Conservation (phyloP, 2,113 vertebrate species). For the Amphiprion percula region DNA sequence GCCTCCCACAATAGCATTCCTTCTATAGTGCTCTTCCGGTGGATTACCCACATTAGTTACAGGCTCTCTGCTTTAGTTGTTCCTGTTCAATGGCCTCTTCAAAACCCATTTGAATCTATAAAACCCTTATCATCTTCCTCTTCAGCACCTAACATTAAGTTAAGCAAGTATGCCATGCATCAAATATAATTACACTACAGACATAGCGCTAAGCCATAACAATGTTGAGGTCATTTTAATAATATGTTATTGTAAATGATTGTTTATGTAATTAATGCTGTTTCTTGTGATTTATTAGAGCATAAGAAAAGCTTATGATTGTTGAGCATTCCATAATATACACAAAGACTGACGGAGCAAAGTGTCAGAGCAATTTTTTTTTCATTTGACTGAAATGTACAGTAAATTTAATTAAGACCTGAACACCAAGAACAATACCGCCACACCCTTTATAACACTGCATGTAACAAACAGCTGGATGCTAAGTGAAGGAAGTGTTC, state of each 20-base stretch:
- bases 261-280: slow-evolving; percentile 12
- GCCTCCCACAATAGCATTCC: slow-evolving; percentile 50
- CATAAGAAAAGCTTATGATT: background rate
- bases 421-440: slow-evolving; percentile 19
- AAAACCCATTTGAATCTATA: slow-evolving; percentile 47
- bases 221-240: background rate
- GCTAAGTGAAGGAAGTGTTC: slow-evolving; percentile 31
- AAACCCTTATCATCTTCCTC: slow-evolving; percentile 25
- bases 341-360: background rate
- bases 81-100: slow-evolving; percentile 36
- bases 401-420: slow-evolving; percentile 12
- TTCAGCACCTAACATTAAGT: slow-evolving; percentile 2
- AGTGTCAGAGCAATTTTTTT: slow-evolving; percentile 3
- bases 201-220: background rate
- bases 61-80: slow-evolving; percentile 40
- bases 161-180: background rate
- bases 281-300: slow-evolving; percentile 12
- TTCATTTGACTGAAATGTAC: slow-evolving; percentile 19
- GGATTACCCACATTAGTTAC: slow-evolving; percentile 73
- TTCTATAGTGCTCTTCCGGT: slow-evolving; percentile 60
- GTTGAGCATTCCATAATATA: background rate
- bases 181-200: background rate
- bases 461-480: slow-evolving; percentile 38
- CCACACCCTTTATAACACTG: slow-evolving; percentile 26
- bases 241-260: slow-evolving; percentile 17